phyloP scores from a whole-genome alignment of 2,113 vertebrate genomes.

The Oxyura jamaicensis region DNA sequence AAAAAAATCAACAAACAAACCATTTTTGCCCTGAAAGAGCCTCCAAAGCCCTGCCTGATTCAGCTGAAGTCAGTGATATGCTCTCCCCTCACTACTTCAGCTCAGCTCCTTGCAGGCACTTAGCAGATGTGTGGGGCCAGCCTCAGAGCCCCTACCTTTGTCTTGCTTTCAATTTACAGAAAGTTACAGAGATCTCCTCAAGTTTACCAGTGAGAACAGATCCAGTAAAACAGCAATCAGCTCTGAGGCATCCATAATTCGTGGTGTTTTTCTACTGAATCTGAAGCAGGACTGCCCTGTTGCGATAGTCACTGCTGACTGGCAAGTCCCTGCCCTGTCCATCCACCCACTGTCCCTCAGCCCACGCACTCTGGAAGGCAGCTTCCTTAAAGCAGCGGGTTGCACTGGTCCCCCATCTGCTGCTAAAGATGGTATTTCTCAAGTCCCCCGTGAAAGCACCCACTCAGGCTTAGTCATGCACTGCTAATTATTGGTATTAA shows the following conservation, averaged over 20 bases:
- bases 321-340: background rate
- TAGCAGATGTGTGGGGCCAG: background rate
- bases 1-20: background rate
- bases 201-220: background rate
- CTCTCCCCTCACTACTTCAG: background rate
- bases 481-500: conserved; percentile 33
- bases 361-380: background rate
- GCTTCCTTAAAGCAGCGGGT: background rate
- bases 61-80: background rate
- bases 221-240: background rate
- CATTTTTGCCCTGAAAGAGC: background rate
- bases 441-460: conserved; percentile 9
- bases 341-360: background rate
- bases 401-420: background rate
- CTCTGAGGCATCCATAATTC: background rate
- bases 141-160: background rate
- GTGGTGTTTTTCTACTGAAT: background rate
- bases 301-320: background rate
- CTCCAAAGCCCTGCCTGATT: background rate
- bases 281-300: background rate
- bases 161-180: background rate
- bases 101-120: background rate
- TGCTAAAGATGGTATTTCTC: background rate
- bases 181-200: background rate
- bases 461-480: conserved; percentile 48